These are phyloP conservation scores for Limnodromus scolopaceus DNA, from an alignment of 2,797 vertebrate genomes.

Conservation along the genomic window DNA sequence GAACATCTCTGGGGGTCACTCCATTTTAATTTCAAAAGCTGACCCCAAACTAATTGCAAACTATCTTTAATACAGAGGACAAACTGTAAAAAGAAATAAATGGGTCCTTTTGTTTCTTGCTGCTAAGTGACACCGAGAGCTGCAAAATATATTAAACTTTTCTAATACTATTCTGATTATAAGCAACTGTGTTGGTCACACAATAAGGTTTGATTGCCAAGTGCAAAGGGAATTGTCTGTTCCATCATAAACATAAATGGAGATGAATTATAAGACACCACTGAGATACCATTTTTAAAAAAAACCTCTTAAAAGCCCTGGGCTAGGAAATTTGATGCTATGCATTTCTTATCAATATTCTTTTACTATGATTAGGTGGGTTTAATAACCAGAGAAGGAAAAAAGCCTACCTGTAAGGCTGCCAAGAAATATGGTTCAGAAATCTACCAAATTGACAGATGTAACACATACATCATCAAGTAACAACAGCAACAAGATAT, in stretches of 20 bases:
- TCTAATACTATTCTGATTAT: background rate
- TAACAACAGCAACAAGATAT: background rate
- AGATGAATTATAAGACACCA: background rate
- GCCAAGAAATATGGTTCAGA: background rate
- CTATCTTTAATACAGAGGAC: background rate
- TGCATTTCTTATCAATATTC: background rate
- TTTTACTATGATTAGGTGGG: background rate
- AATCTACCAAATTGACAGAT: background rate
- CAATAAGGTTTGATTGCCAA: background rate
- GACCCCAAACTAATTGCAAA: background rate
- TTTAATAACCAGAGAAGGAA: background rate
- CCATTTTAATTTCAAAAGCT: background rate
- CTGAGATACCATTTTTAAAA: background rate
- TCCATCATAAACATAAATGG: background rate
- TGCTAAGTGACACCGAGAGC: background rate
- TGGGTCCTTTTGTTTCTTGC: background rate
- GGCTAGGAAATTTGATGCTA: background rate
- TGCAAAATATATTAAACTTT: background rate
- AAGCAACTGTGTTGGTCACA: background rate
- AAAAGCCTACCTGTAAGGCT: background rate
- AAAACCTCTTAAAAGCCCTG: background rate
- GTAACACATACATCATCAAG: background rate
- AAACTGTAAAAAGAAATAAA: background rate
- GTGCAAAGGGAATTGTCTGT: background rate
- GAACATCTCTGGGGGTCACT: background rate